A percentile compares a stretch with the other conserved stretches of the same genome.
Evolutionary conservation across 2,888 invertebrate genomes (phyloP).

Genomic region (Eristalinus sepulchralis): DNA sequence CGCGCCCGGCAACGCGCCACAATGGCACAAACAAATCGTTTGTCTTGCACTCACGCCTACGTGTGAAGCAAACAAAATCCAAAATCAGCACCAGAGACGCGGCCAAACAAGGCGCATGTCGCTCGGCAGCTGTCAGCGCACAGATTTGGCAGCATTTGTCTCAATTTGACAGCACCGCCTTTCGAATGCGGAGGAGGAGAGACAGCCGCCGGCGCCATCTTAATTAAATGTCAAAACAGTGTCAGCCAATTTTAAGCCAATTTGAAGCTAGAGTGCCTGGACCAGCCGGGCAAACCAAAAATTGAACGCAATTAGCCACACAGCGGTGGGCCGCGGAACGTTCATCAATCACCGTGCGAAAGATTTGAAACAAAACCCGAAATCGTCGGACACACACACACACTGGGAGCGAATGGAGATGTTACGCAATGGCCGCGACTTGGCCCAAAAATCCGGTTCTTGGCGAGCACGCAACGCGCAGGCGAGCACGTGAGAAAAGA

Average conservation of each 20-base stretch:
- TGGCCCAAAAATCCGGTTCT: constrained; percentile 60
- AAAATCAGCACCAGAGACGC: background rate
- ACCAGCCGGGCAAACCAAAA: constrained; percentile 4
- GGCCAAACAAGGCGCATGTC: constrained; percentile 11
- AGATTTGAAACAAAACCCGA: constrained; percentile 39
- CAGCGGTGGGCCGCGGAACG: constrained; percentile 24
- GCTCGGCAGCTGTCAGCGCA: background rate
- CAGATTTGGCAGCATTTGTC: constrained; percentile 21
- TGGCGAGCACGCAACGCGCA: constrained; percentile 1
- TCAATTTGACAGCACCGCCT: background rate
- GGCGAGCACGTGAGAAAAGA: constrained; percentile 47
- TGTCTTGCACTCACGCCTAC: constrained; percentile 10
- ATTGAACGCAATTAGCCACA: constrained; percentile 29
- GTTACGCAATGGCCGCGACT: constrained; percentile 42
- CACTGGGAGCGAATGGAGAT: constrained; percentile 56
- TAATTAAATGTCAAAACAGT: constrained; percentile 32
- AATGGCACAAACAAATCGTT: background rate
- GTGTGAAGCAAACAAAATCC: background rate
- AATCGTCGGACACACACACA: constrained; percentile 32
- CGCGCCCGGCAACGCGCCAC: background rate
- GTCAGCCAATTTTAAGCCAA: background rate
- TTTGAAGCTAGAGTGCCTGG: background rate
- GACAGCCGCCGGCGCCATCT: background rate
- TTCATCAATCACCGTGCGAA: constrained; percentile 52
- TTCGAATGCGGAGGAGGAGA: background rate